phyloP scores from a whole-genome alignment of 2,797 vertebrate species.

The Sebastes taczanowskii region DNA sequence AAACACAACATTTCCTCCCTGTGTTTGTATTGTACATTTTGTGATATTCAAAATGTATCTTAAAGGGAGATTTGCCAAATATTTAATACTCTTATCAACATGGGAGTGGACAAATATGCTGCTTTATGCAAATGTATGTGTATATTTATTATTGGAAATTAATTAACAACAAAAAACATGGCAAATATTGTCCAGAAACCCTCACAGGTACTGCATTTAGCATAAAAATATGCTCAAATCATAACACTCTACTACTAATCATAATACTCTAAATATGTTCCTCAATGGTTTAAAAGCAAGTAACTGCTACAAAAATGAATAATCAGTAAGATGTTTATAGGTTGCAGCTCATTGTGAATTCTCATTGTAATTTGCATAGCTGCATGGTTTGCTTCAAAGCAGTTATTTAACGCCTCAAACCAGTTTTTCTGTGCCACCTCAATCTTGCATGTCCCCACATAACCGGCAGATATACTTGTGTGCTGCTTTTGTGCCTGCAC shows the following conservation, averaged over 20 bases:
- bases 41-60: too few relatives aligned
- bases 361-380: conserved; percentile 26
- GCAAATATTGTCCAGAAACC: too few relatives aligned
- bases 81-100: too few relatives aligned
- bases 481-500: background rate
- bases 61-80: too few relatives aligned
- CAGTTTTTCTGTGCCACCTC: conserved; percentile 59
- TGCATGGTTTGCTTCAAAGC: conserved; percentile 42
- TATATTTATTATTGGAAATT: too few relatives aligned
- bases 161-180: too few relatives aligned
- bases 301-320: background rate
- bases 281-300: background rate
- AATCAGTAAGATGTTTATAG: background rate
- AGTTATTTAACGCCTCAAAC: conserved; percentile 61
- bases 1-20: background rate
- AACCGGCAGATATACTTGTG: background rate
- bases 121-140: too few relatives aligned
- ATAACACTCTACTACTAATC: too few relatives aligned
- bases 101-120: too few relatives aligned
- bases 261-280: too few relatives aligned
- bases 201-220: too few relatives aligned
- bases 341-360: background rate
- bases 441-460: conserved; percentile 6
- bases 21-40: background rate
- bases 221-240: too few relatives aligned